Conservation (phyloP, 2,113 vertebrate species). For the Castor canadensis region DNA sequence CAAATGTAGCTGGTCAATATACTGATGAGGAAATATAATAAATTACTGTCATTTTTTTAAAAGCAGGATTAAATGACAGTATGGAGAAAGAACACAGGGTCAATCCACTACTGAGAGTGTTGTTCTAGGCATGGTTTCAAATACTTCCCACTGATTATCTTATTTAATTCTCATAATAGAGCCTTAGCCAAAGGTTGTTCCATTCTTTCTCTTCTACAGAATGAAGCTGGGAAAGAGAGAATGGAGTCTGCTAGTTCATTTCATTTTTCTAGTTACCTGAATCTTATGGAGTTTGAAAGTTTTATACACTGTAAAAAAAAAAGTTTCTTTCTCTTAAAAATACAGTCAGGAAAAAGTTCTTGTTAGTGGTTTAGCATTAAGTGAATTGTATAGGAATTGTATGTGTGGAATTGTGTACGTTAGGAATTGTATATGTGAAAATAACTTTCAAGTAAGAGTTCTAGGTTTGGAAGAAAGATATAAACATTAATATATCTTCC, state of each 20-base stretch:
- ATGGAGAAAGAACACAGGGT: neutral
- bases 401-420: too few relatives aligned
- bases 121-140: neutral
- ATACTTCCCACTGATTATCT: neutral
- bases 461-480: neutral
- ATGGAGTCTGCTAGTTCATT: neutral
- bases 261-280: neutral
- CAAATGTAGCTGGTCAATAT: neutral
- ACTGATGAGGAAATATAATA: neutral
- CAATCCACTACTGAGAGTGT: neutral
- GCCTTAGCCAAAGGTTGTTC: too few relatives aligned
- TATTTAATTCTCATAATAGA: neutral
- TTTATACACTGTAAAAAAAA: neutral
- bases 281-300: neutral
- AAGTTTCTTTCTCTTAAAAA: constrained; percentile 41
- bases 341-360: neutral
- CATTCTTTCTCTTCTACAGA: neutral
- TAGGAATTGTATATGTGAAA: too few relatives aligned
- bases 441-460: neutral
- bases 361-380: neutral
- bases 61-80: neutral
- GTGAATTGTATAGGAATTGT: too few relatives aligned
- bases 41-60: too few relatives aligned
- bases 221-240: neutral
- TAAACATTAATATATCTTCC: neutral